Evolutionary conservation across 2,888 invertebrate genomes (phyloP), one percentile per base, ranked within the genome.

Genomic region (Sialis lutaria): DNA sequence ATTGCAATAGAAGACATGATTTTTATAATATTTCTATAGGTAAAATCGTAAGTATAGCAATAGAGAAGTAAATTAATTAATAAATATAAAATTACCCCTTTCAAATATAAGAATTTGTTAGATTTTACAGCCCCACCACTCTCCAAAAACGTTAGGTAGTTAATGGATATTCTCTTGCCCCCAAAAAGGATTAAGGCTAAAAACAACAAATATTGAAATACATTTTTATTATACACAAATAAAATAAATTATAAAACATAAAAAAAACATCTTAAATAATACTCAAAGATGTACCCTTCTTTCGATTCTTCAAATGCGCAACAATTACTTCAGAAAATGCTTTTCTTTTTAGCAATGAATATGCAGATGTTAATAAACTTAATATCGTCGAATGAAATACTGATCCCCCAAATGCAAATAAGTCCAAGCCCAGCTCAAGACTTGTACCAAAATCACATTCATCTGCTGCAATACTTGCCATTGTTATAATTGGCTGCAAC

Each of bases 401-500:
- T 44, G 72, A 67, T 46, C 77, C 63, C 0, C 89, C 87, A 48
- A 79, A 84, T 50, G 78, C 79, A 60, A 95, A 88, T 43, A 96
- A 65, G 62, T 88, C 81, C 53, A 90, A 77, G 0, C 91, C 95
- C 35, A 88, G 68, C 63, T 96, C 95, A 2, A 96, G 64, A 0
- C 90, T 85, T 46, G 90, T 91, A 0, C 93, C 96, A 65, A 91
- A 95, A 63, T 96, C 95, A 59, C 86, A 85, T 63, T 97, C 96
- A 59, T 96, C 96, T 48, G 86, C 79, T 0, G 95, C 96, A 61
- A 90, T 89, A 61, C 79, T 85, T 6, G 89, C 82, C 48, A 79
- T 79, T 4, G 85, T 89, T 50, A 91, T 75, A 2, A 90, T 68
- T 48, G 88, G 85, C 56, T 90, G 86, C 4, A 95, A 60, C 32